Conservation (phyloP, 2,797 vertebrate genomes). For the Spinus olivaceus region DNA sequence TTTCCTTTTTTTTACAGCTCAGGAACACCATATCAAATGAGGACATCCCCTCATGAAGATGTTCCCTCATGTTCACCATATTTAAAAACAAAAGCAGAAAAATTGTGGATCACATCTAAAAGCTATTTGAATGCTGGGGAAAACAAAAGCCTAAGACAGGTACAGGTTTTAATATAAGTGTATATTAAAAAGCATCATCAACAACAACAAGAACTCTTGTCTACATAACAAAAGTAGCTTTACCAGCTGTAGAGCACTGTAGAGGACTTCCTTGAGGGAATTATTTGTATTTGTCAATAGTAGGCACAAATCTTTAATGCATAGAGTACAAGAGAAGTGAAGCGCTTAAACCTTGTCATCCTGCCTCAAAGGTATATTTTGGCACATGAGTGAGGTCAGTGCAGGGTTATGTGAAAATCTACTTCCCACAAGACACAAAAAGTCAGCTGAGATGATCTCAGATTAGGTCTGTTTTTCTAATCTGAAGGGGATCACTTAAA, state of each 20-base stretch:
- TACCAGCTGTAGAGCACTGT: not conserved
- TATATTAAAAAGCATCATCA: not conserved
- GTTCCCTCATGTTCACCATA: not conserved
- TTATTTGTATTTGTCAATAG: not conserved
- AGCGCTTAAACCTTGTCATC: not conserved
- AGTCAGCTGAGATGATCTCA: not conserved
- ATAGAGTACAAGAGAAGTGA: not conserved
- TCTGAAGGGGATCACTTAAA: not conserved
- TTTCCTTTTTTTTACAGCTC: not conserved
- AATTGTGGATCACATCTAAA: not conserved
- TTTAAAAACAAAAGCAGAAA: not conserved
- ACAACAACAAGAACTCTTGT: not conserved
- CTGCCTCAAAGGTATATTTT: not conserved
- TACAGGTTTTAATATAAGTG: not conserved
- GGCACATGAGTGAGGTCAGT: not conserved
- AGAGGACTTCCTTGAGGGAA: not conserved
- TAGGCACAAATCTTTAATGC: not conserved
- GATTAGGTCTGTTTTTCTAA: accelerated
- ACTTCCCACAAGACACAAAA: not conserved
- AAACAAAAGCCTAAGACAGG: not conserved
- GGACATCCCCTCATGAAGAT: not conserved
- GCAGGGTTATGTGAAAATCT: not conserved
- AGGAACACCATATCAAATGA: accelerated
- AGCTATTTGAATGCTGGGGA: not conserved
- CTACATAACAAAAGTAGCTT: not conserved